phyloP scores from a whole-genome alignment of 2,797 vertebrate species.

The Eulemur coronatus region DNA sequence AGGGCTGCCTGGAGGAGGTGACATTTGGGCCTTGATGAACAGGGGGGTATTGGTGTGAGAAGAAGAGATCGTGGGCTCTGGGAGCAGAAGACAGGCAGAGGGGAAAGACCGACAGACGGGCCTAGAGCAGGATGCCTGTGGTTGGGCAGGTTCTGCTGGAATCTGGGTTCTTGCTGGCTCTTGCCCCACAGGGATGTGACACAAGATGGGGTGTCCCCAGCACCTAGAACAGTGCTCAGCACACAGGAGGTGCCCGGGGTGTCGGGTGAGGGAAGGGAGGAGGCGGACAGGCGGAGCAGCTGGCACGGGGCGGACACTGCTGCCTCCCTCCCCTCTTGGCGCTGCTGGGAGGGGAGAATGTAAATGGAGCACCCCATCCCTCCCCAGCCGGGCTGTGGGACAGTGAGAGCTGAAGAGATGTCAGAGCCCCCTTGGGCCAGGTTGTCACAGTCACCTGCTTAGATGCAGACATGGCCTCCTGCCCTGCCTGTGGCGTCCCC shows the following conservation, averaged over 20 bases:
- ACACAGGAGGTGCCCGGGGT: neutral
- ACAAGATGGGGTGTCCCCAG: neutral
- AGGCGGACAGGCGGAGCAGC: neutral
- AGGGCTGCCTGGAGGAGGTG: neutral
- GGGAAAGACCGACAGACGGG: neutral
- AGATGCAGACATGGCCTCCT: slow-evolving; percentile 63
- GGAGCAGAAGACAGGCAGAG: neutral
- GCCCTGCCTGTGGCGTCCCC: neutral
- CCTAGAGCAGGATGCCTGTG: neutral
- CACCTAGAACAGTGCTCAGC: neutral
- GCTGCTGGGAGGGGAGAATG: slow-evolving; percentile 64
- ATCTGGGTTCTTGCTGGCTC: neutral
- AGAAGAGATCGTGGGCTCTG: neutral
- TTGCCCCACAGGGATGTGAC: neutral
- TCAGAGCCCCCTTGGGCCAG: slow-evolving; percentile 67
- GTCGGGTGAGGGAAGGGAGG: neutral
- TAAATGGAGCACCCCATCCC: slow-evolving; percentile 57
- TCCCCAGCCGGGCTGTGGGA: neutral
- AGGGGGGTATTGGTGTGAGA: neutral
- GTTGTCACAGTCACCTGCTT: slow-evolving; percentile 74
- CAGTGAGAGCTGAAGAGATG: neutral
- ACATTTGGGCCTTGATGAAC: neutral
- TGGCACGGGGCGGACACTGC: fast-evolving
- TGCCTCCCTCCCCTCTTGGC: neutral
- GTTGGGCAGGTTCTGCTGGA: neutral